Conservation (phyloP, 2,888 invertebrate species). For the Oscheius onirici region DNA sequence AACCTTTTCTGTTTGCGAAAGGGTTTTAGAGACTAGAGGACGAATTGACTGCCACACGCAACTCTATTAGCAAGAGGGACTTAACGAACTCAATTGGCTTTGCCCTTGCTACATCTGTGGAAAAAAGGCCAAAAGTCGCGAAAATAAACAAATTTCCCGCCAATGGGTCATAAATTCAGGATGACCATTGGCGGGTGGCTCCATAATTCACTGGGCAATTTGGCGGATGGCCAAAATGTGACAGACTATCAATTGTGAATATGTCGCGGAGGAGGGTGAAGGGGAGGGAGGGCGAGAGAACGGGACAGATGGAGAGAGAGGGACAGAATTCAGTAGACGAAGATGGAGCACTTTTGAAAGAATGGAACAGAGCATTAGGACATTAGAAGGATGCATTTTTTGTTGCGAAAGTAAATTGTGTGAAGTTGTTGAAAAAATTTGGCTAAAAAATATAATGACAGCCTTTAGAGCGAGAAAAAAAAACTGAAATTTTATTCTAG, state of each 20-base stretch:
- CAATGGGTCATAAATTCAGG: background rate
- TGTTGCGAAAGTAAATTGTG: background rate
- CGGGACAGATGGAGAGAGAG: background rate
- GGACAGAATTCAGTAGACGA: slow-evolving; percentile 5
- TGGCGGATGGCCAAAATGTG: slow-evolving; percentile 35
- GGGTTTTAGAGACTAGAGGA: background rate
- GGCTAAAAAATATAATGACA: background rate
- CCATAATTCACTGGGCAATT: slow-evolving; percentile 34
- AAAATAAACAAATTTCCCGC: background rate
- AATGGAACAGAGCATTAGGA: background rate
- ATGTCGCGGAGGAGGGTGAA: slow-evolving; percentile 18
- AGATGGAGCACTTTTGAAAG: slow-evolving; percentile 7
- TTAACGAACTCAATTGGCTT: slow-evolving; percentile 25
- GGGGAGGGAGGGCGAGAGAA: slow-evolving; percentile 19
- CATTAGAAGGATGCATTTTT: background rate
- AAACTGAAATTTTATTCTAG: no score
- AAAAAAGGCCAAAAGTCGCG: background rate
- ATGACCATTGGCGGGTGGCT: slow-evolving; percentile 8
- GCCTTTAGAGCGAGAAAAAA: background rate
- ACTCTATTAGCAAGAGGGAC: slow-evolving; percentile 27
- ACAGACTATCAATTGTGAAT: slow-evolving; percentile 34
- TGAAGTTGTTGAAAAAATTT: no score
- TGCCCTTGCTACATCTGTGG: background rate
- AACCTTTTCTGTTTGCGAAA: background rate
- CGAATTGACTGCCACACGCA: slow-evolving; percentile 9